Evolutionary conservation across 2,797 vertebrate genomes (phyloP).

Genomic region (Darevskia nairensis): DNA sequence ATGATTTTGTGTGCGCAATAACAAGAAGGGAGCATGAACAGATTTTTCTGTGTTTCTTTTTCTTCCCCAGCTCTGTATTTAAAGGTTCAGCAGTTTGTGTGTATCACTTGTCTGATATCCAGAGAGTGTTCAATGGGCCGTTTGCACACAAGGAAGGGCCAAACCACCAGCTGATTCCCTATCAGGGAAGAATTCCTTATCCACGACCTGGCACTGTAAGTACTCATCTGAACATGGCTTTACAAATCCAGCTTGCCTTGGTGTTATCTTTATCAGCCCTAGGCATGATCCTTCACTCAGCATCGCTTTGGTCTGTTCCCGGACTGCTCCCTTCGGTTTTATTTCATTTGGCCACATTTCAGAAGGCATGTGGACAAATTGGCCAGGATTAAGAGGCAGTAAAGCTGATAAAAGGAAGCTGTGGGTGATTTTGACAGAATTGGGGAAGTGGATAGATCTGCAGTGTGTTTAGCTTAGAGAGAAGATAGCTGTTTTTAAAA

Average conservation of each 20-base stretch:
- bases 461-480: background rate
- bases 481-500: background rate
- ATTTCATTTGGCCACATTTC: background rate
- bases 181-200: constrained; percentile 96
- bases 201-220: constrained; percentile 96
- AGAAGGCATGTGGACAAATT: background rate
- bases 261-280: constrained; percentile 43
- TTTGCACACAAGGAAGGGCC: constrained; percentile 97
- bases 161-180: constrained; percentile 95
- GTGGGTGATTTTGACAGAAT: background rate
- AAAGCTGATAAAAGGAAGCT: constrained; percentile 1
- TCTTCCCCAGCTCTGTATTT: constrained; percentile 91
- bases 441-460: too few species aligned
- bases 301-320: background rate
- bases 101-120: constrained; percentile 96
- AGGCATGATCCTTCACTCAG: background rate
- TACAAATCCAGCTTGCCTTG: constrained; percentile 38
- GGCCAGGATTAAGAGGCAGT: background rate
- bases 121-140: constrained; percentile 97
- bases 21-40: background rate
- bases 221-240: constrained; percentile 57
- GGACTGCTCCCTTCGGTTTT: background rate
- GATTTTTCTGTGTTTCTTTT: background rate
- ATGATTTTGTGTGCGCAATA: background rate
- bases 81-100: constrained; percentile 97